Conservation (phyloP, 2,888 invertebrate genomes). For the Lycaena phlaeas region DNA sequence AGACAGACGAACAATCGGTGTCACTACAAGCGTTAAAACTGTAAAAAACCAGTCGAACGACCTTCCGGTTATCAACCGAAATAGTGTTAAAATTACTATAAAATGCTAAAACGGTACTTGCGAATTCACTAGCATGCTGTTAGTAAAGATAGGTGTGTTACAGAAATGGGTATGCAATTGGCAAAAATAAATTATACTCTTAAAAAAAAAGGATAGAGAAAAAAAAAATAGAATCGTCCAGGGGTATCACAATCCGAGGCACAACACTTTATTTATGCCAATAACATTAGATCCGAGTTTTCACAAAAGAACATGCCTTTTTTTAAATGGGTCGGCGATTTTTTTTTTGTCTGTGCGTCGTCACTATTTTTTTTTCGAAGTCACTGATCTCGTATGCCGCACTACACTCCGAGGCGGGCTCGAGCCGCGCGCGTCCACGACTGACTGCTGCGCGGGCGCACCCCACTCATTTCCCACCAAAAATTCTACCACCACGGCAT, state of each 20-base stretch:
- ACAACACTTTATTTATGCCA: constrained; percentile 68
- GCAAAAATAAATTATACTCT: constrained; percentile 61
- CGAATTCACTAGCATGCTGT: constrained; percentile 38
- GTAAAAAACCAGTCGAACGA: constrained; percentile 64
- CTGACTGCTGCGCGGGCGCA: constrained; percentile 65
- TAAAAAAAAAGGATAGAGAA: constrained; percentile 40
- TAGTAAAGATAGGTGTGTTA: constrained; percentile 42
- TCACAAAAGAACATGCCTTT: constrained; percentile 10
- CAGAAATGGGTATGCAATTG: constrained; percentile 60
- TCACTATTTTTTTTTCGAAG: constrained; percentile 37
- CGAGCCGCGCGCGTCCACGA: constrained; percentile 50
- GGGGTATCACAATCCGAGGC: constrained; percentile 44
- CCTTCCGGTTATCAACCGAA: constrained; percentile 60
- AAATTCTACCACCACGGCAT: constrained; percentile 60
- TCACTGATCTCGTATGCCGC: constrained; percentile 30
- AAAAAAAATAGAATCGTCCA: constrained; percentile 38
- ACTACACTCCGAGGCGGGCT: constrained; percentile 46
- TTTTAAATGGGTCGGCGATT: constrained; percentile 13
- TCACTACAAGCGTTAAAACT: constrained; percentile 55
- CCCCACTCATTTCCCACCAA: constrained; percentile 70
- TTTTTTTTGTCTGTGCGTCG: constrained; percentile 37
- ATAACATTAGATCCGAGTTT: constrained; percentile 48
- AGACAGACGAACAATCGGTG: constrained; percentile 18
- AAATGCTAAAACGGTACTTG: constrained; percentile 11
- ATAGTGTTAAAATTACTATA: constrained; percentile 24